These are phyloP conservation scores for Antidorcas marsupialis DNA, from an alignment of 2,113 vertebrate species.

Conservation along the genomic window DNA sequence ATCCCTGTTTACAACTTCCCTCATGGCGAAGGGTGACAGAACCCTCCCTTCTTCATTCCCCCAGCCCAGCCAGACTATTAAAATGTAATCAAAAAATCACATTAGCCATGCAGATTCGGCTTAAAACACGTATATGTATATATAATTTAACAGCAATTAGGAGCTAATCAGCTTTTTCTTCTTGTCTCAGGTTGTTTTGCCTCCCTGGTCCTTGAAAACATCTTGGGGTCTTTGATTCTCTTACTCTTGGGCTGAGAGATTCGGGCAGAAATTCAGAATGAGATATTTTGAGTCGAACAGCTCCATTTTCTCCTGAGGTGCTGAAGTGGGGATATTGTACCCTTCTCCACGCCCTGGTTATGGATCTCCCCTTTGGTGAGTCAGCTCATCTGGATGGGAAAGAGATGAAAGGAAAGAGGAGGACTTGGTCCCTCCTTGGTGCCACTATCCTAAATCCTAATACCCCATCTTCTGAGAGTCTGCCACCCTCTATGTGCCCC, in stretches of 20 bases:
- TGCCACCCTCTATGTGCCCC: not conserved
- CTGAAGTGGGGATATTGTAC: not conserved
- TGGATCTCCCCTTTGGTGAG: not conserved
- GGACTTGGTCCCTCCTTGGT: not conserved
- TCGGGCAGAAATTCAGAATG: not conserved
- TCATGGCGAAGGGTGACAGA: not conserved
- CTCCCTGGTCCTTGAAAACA: not conserved
- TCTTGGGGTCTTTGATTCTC: not conserved
- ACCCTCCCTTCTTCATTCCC: conserved; percentile 1
- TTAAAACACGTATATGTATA: conserved; percentile 62
- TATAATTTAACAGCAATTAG: conserved; percentile 66
- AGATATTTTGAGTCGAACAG: not conserved
- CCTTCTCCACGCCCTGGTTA: not conserved
- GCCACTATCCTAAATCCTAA: not conserved
- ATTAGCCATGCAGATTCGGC: conserved; percentile 71
- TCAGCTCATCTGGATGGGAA: not conserved
- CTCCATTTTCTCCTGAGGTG: not conserved
- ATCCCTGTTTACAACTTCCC: not conserved
- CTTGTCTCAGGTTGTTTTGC: not conserved
- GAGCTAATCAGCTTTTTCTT: conserved; percentile 62
- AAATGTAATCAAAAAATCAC: conserved; percentile 68
- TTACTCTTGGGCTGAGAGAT: not conserved
- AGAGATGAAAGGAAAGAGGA: not conserved
- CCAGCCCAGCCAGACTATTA: conserved; percentile 65
- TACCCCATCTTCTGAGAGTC: not conserved